Evolutionary conservation across 2,888 invertebrate genomes (phyloP), one percentile per base, ranked within the genome.

Genomic region (Tromatobia lineatoria): DNA sequence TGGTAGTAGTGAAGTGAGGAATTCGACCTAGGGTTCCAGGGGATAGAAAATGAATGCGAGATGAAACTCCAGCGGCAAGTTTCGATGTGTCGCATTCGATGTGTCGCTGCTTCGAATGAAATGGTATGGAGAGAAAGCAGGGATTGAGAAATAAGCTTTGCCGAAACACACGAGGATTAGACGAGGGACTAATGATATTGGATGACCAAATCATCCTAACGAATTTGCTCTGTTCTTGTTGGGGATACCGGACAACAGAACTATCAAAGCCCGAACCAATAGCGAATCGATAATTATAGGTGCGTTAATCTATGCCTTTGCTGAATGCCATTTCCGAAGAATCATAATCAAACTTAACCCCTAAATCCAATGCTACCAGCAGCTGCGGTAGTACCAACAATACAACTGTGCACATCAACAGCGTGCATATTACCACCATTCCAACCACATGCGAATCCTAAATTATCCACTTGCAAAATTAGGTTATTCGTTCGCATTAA

Each of bases 381-480:
- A 47, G 47, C 47, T 23, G 4, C 20, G 38, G 38, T 18, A 3
- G 15, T 18, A 67, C 8, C 38, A n/a, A 38, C 11, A 64, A 64
- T 38, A 38, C 67, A 47, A 23, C 64, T 23, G 20, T 13, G 18
- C 6, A 38, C 18, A 42, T 4, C 20, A 42, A 20, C 42, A 42
- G 13, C 18, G 18, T 59, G 23, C 29, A 8, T 47, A 18, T 18
- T 13, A 20, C n/a, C 25, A 20, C 10, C 42, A 42, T 38, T 34
- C n/a, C 61, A n/a, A n/a, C 50, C 69, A 38, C 70, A 54, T 15
- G 34, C 20, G 38, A 25, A 29, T 71, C 61, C 34, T 74, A 45
- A 82, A 82, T 78, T 69, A 82, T 82, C 74, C 74, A 79, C 54
- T 54, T 69, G 70, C 61, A 69, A 61, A 74, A 74, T 82, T 78